Percentiles rank a stretch among this genome's conserved stretches.
These are phyloP conservation scores for Aspidiotus rigidus DNA, from an alignment of 2,888 invertebrate species.

Conservation along the genomic window DNA sequence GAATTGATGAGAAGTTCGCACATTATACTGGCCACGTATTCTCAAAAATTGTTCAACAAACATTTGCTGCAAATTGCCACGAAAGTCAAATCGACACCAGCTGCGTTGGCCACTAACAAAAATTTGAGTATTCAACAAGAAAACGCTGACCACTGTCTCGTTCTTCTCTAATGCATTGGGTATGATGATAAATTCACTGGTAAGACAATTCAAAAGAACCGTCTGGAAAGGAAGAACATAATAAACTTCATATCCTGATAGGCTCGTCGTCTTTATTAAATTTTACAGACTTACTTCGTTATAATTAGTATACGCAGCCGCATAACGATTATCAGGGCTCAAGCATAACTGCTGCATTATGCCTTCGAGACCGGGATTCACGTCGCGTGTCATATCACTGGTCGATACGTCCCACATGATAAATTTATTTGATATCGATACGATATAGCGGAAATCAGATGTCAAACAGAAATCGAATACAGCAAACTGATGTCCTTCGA, in stretches of 20 bases:
- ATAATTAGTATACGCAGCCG: conserved; percentile 90
- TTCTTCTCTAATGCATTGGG: conserved; percentile 71
- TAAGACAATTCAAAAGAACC: conserved; percentile 81
- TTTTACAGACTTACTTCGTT: conserved; percentile 56
- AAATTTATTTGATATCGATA: conserved; percentile 91
- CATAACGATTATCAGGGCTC: conserved; percentile 92
- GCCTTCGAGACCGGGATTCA: conserved; percentile 87
- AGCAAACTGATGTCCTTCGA: conserved; percentile 97
- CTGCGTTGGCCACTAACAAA: conserved; percentile 66
- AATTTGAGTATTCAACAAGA: conserved; percentile 58
- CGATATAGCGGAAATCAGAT: conserved; percentile 82
- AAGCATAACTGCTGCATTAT: conserved; percentile 90
- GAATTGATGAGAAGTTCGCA: not conserved
- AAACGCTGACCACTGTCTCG: conserved; percentile 55
- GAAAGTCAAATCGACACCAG: conserved; percentile 69
- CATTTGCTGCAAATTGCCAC: conserved; percentile 59
- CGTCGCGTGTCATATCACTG: conserved; percentile 85
- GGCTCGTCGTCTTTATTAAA: not conserved
- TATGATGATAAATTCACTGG: conserved; percentile 81
- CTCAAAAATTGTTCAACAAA: conserved; percentile 21
- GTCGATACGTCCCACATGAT: conserved; percentile 96
- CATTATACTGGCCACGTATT: not conserved
- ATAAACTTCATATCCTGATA: not conserved
- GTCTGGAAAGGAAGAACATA: conserved; percentile 49
- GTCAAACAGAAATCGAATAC: conserved; percentile 86